Evolutionary conservation across 2,888 invertebrate species (phyloP), one percentile per base, ranked within the genome.

Genomic region (Philopedon plagiatum): DNA sequence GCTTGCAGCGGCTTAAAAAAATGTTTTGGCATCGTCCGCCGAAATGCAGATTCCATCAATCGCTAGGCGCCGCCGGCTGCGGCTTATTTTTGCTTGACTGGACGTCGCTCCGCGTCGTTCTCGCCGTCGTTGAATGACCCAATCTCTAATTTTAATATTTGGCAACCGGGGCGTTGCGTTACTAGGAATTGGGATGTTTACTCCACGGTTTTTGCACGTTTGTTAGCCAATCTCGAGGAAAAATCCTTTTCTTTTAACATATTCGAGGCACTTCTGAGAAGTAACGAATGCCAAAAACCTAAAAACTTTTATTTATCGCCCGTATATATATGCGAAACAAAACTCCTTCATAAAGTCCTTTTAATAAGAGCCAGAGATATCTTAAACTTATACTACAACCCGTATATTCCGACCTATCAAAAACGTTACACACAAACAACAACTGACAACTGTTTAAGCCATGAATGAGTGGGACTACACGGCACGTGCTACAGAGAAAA

Each of bases 91-190:
- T 15, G 57, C 32, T 57, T 21, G 21, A 37, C 57, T 32, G 58
- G 63, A 57, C 67, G 70, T 61, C 69, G 63, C 37, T n/a, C n/a
- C n/a, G n/a, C 44, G 64, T 39, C 63, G 67, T 15, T n/a, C n/a
- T n/a, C 60, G 58, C 21, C 62, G 57, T 61, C 69, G 73, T 71
- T 74, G 67, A 71, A 71, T 74, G 74, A 74, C 74, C 74, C 60
- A 74, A 74, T 74, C 70, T 66, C 74, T 70, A 74, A 74, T 66
- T 74, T 74, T 74, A 74, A 61, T 46, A 57, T 71, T 74, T 74
- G 74, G 74, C 74, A 74, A 63, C 54, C 57, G 57, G 54, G 32
- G 64, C 68, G 61, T 46, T 13, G 51, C 67, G 11, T 51, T 67
- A 71, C 71, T 46, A 56, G 61, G 71, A 71, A 71, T 71, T 60